Conservation (phyloP, 2,113 vertebrate genomes). For the Maccullochella peelii region DNA sequence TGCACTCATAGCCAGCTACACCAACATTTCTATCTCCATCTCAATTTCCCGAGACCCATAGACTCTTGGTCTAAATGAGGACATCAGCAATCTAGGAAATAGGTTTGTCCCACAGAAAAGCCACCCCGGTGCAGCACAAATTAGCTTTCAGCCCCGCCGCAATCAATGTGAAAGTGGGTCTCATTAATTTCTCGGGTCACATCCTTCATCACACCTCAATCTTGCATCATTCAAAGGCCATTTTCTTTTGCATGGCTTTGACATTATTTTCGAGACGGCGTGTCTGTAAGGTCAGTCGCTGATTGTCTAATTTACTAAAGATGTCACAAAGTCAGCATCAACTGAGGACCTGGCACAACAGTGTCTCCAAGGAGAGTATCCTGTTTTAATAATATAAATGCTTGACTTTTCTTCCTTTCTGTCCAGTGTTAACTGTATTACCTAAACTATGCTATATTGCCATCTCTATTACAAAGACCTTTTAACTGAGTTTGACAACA, state of each 20-base stretch:
- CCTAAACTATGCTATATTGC: not conserved
- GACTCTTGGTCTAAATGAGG: conserved; percentile 66
- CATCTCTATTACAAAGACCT: too few species aligned
- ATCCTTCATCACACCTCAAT: conserved; percentile 48
- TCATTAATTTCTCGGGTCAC: conserved; percentile 66
- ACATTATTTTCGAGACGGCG: conserved; percentile 6
- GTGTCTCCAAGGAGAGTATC: not conserved
- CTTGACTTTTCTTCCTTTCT: too few species aligned
- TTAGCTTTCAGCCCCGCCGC: conserved; percentile 63
- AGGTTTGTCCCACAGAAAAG: conserved; percentile 57
- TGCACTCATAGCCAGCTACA: conserved; percentile 44
- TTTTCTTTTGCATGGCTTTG: conserved; percentile 38
- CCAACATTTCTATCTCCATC: conserved; percentile 60
- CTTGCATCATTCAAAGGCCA: conserved; percentile 25
- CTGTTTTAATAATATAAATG: not conserved
- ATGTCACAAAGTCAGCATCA: conserved; percentile 13
- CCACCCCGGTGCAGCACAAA: conserved; percentile 43
- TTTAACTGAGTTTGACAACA: too few species aligned
- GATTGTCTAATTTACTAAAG: conserved; percentile 40
- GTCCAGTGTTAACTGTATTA: not conserved
- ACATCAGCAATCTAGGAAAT: conserved; percentile 73
- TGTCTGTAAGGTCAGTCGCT: conserved; percentile 19
- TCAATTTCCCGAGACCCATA: conserved; percentile 68
- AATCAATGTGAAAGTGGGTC: conserved; percentile 65
- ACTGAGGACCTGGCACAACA: not conserved